Base-by-base conservation (phyloP, 2,888 invertebrate species). In the Sphinx pinastri region DNA sequence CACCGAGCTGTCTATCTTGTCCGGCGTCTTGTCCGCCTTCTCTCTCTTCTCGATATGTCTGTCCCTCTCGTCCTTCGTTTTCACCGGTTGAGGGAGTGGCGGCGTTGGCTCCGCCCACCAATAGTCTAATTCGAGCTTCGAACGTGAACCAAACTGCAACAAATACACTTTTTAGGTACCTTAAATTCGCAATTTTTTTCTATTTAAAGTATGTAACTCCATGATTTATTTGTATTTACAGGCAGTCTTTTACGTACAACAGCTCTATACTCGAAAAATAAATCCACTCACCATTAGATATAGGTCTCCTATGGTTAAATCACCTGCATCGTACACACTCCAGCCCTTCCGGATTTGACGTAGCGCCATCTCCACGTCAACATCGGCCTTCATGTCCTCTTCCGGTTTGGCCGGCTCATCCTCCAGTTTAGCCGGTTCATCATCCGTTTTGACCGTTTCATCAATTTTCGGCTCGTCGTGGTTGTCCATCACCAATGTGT, bases 281-380 rank as follows among this genome's bases (percentile, higher is more conserved):
- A 38, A 38, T 5, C 7, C 14, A 8, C 91, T 92, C 82, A 97
- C 97, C 96, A 98, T 98, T 67, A 99, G 94, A 90, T 98, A 98
- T 70, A 99, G 90, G 90, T 99, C 98, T 0, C 98, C 98, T 49
- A 99, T 95, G 6, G 98, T 98, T 58, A 98, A 95, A 51, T 97
- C 96, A 10, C 97, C 97, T 0, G 97, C 96, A 82, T 96, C 97
- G 16, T 95, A 91, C 11, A 95, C 84, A 69, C 97, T 98, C 98
- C 98, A 99, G 0, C 98, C 98, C 72, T 92, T 90, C 73, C 92
- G 87, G 16, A 96, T 93, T 83, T 94, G 95, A 52, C 83, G 81
- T 25, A 88, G 73, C 0, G 93, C 90, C 38, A 86, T 69, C 0
- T 93, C 92, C 69, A 91, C 84, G 70, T 94, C 93, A 0, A 91